Evolutionary conservation across 2,113 vertebrate species (phyloP), one percentile per base, ranked within the genome.

Genomic region (Poecile atricapillus): DNA sequence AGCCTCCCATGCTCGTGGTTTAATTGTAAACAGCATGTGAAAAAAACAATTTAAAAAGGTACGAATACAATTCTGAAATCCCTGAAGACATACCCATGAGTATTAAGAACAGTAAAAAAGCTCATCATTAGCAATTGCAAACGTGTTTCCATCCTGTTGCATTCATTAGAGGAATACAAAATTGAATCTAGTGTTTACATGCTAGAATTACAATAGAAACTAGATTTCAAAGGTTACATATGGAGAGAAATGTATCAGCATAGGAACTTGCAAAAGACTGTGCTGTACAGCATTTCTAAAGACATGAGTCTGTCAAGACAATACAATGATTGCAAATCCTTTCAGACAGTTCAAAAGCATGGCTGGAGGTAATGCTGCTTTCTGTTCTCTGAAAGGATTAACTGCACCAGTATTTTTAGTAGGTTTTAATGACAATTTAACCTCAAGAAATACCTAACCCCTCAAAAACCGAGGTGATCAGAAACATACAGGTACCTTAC

Each of bases 51-150:
- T 94, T 3, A 31, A 86, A 97, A 97, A 95, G 83, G 94, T 94
- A 95, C 83, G 82, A 93, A 76, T 95, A 94, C 92, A 84, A 43
- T 83, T 94, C 5, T 31, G 83, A 95, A 92, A 95, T 94, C 96
- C 95, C 94, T 96, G 93, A 96, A 96, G 88, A 94, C 94, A 96
- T 92, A 95, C 94, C 88, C 94, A 97, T 64, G 69, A 95, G 94
- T 81, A 96, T 94, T 93, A 93, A 90, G 91, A 95, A 93, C 90
- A 86, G 86, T 96, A 95, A 74, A 95, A 96, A 97, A 97, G 95
- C 92, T 91, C 94, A 93, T 95, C 85, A 92, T 95, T 90, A 96
- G 94, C 88, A 92, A 92, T 1, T 19, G 83, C 95, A 96, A 95
- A 95, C 86, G 85, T 60, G 35, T 89, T 96, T 91, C 95, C 94